Percentiles rank a stretch among this genome's conserved stretches.
Evolutionary conservation across 2,888 invertebrate genomes (phyloP).

Genomic region (Morinoia aosen): DNA sequence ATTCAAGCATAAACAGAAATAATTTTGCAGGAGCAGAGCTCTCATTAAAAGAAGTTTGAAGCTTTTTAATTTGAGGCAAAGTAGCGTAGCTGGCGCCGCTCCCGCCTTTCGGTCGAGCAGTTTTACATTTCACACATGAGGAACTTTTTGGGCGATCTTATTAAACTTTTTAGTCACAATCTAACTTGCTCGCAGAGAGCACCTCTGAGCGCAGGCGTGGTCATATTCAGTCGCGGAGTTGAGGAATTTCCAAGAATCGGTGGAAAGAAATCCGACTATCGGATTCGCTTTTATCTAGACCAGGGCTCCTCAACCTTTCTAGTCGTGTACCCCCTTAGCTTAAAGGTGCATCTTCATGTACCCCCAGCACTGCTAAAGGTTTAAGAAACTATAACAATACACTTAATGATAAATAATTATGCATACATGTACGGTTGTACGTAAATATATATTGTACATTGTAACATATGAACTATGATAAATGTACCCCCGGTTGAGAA

Average conservation of each 20-base stretch:
- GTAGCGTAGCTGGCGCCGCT: neutral
- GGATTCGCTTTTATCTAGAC: neutral
- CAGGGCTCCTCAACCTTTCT: too few relatives aligned
- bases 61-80: neutral
- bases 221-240: neutral
- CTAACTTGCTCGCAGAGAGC: neutral
- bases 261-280: neutral
- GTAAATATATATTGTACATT: too few relatives aligned
- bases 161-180: slow-evolving; percentile 38
- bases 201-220: neutral
- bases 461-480: too few relatives aligned
- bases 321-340: too few relatives aligned
- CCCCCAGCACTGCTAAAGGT: too few relatives aligned
- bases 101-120: neutral
- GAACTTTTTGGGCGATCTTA: slow-evolving; percentile 33
- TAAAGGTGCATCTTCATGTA: too few relatives aligned
- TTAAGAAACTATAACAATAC: too few relatives aligned
- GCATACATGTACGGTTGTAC: too few relatives aligned
- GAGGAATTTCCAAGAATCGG: neutral
- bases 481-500: too few relatives aligned
- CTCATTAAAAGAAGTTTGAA: slow-evolving; percentile 23
- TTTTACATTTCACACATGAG: slow-evolving; percentile 38
- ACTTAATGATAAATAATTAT: too few relatives aligned
- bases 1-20: neutral
- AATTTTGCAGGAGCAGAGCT: neutral